A percentile compares a stretch with the other conserved stretches of the same genome.
Conservation (phyloP, 2,113 vertebrate genomes). For the Rhizomys pruinosus region DNA sequence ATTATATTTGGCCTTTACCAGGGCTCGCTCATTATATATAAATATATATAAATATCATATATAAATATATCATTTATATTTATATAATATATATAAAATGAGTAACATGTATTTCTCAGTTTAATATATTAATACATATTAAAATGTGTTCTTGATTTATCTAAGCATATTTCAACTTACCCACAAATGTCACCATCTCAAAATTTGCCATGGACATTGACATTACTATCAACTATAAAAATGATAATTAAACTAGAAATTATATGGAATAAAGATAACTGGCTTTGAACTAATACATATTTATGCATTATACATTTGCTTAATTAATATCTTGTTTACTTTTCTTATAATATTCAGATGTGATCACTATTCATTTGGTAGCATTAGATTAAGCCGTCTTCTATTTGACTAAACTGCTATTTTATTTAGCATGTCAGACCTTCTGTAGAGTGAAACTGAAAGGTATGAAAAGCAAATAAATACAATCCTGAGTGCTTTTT, state of each 20-base stretch:
- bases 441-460: conserved; percentile 29
- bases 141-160: conserved; percentile 13
- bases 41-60: no score
- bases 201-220: conserved; percentile 28
- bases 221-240: neutral
- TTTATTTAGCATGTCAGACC: conserved; percentile 50
- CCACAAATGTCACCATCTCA: neutral
- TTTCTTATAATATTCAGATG: conserved; percentile 47
- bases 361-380: conserved; percentile 44
- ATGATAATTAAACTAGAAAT: conserved; percentile 23
- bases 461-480: conserved; percentile 19
- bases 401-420: neutral
- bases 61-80: no score
- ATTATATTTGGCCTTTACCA: neutral
- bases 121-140: neutral
- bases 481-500: neutral
- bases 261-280: conserved; percentile 48
- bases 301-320: conserved; percentile 10
- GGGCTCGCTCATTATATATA: no score
- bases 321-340: conserved; percentile 40
- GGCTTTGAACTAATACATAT: neutral
- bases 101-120: no score
- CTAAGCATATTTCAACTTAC: neutral
- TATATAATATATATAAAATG: no score
- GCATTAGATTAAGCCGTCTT: conserved; percentile 29